These are phyloP conservation scores for Antigone vipio DNA, from an alignment of 2,113 vertebrate genomes.

Conservation along the genomic window DNA sequence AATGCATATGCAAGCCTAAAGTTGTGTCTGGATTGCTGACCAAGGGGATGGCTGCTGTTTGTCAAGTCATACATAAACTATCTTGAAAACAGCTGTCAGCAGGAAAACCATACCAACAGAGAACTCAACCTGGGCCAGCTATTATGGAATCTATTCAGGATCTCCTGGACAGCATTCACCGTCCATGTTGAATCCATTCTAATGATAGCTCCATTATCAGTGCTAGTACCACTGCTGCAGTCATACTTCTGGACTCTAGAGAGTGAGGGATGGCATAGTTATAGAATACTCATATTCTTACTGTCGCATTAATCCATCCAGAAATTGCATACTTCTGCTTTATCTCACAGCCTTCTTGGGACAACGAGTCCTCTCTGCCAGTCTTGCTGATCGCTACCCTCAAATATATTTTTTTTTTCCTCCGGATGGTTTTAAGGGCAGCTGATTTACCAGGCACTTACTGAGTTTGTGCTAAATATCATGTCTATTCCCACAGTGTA, in stretches of 20 bases:
- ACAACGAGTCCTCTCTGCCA: background rate
- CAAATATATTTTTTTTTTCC: background rate
- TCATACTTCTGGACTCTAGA: fast-evolving
- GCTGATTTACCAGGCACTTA: background rate
- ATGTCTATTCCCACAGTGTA: background rate
- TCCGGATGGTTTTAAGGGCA: background rate
- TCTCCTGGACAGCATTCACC: background rate
- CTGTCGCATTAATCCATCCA: background rate
- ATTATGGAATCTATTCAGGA: background rate
- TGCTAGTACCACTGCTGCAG: fast-evolving
- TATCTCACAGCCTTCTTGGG: background rate
- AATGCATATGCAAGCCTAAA: background rate
- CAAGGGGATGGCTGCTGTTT: background rate
- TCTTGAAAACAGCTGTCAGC: background rate
- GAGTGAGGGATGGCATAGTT: background rate
- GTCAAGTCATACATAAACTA: background rate
- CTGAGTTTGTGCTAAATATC: background rate
- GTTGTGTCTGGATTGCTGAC: background rate
- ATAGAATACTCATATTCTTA: background rate
- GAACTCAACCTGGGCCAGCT: background rate
- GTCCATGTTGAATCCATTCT: background rate
- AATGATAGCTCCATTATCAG: background rate
- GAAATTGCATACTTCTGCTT: background rate
- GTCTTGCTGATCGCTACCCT: background rate
- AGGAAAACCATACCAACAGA: background rate